These are phyloP conservation scores for Cotesia typhae DNA, from an alignment of 1,140 invertebrate genomes.

Conservation along the genomic window DNA sequence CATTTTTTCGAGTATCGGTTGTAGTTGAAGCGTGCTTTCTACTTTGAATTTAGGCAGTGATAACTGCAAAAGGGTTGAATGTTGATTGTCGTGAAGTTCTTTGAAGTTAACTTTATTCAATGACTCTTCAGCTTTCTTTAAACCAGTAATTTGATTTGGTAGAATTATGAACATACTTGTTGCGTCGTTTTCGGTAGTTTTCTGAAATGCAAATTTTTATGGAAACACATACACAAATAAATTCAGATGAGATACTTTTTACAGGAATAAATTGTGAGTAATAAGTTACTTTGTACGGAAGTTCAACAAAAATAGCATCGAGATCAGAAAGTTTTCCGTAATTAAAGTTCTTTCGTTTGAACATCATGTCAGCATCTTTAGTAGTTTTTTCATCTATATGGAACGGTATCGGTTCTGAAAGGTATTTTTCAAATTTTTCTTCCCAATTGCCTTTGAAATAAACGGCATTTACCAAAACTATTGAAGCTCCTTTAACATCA, in stretches of 20 bases:
- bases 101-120: slow-evolving; percentile 56
- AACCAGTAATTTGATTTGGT: slow-evolving; percentile 63
- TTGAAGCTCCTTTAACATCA: slow-evolving; percentile 58
- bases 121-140: slow-evolving; percentile 60
- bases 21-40: slow-evolving; percentile 70
- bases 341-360: slow-evolving; percentile 46
- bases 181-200: slow-evolving; percentile 62
- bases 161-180: slow-evolving; percentile 69
- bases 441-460: slow-evolving; percentile 78
- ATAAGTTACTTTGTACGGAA: slow-evolving; percentile 32
- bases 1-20: slow-evolving; percentile 53
- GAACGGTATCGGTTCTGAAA: slow-evolving; percentile 56
- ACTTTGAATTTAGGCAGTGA: slow-evolving; percentile 78
- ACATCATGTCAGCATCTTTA: slow-evolving; percentile 63
- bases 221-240: no score
- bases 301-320: slow-evolving; percentile 58
- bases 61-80: slow-evolving; percentile 63
- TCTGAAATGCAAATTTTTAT: slow-evolving; percentile 3
- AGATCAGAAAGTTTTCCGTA: slow-evolving; percentile 56
- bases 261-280: no score
- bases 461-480: slow-evolving; percentile 83
- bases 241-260: no score
- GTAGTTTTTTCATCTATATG: slow-evolving; percentile 53
- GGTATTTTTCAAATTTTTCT: slow-evolving; percentile 53
- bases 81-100: slow-evolving; percentile 55